phyloP scores from a whole-genome alignment of 2,797 vertebrate genomes.

The Triplophysa yarkandensis region DNA sequence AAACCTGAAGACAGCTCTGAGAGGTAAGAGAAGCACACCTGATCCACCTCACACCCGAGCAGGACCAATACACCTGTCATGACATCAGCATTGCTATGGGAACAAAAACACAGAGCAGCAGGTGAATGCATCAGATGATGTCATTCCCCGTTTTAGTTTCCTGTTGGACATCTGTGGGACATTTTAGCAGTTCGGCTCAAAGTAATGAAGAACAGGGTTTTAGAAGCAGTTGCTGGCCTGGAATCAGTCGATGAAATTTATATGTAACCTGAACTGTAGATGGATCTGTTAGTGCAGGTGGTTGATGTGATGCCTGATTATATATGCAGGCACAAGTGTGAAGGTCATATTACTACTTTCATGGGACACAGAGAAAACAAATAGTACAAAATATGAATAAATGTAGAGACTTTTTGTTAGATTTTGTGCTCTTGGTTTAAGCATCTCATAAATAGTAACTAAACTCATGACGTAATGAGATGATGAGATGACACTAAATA shows the following conservation, averaged over 20 bases:
- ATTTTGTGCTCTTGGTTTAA: too few relatives aligned
- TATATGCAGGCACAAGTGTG: constrained; percentile 44
- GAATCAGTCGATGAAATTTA: constrained; percentile 17
- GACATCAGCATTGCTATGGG: background rate
- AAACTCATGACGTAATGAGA: background rate
- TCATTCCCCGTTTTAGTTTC: background rate
- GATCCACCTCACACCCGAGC: background rate
- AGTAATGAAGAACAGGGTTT: background rate
- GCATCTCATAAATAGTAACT: background rate
- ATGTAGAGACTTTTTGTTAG: background rate
- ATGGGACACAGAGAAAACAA: constrained; percentile 2
- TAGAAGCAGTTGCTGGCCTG: constrained; percentile 14
- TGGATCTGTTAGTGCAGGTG: constrained; percentile 41
- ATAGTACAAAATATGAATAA: background rate
- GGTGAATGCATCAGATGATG: constrained; percentile 21
- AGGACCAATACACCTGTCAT: background rate
- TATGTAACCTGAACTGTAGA: constrained; percentile 27
- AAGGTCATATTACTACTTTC: constrained; percentile 9
- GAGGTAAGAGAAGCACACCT: constrained; percentile 77
- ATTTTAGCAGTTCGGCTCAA: background rate
- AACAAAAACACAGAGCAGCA: constrained; percentile 20
- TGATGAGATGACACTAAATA: background rate
- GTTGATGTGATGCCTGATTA: constrained; percentile 29
- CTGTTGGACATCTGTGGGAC: constrained; percentile 20
- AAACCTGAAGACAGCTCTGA: constrained; percentile 94